A percentile compares a stretch with the other conserved stretches of the same genome.
phyloP scores from a whole-genome alignment of 2,888 invertebrate genomes.

The Cryptocephalus moraei region DNA sequence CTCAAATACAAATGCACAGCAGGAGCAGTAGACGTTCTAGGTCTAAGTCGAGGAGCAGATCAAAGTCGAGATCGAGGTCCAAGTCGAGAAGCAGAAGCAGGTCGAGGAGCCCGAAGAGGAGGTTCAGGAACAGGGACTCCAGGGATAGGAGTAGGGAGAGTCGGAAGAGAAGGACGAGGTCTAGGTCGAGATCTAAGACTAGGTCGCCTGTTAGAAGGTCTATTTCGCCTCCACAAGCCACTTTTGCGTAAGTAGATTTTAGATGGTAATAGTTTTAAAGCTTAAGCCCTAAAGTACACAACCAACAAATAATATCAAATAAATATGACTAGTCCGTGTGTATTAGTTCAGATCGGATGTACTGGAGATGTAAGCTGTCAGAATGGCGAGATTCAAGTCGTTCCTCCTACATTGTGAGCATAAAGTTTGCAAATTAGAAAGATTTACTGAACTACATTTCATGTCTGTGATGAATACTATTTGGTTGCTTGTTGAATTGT shows the following conservation, averaged over 20 bases:
- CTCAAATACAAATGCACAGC: slow-evolving; percentile 5
- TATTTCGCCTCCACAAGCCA: slow-evolving; percentile 35
- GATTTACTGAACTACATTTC: too few relatives aligned
- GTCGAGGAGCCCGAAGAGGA: slow-evolving; percentile 38
- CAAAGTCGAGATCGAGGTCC: slow-evolving; percentile 8
- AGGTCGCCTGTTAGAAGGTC: slow-evolving; percentile 30
- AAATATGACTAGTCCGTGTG: too few relatives aligned
- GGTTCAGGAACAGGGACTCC: slow-evolving; percentile 28
- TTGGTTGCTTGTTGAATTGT: too few relatives aligned
- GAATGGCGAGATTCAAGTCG: too few relatives aligned
- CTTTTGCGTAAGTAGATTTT: slow-evolving; percentile 24
- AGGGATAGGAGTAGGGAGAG: slow-evolving; percentile 24
- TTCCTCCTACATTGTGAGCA: too few relatives aligned
- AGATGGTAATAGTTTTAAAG: too few relatives aligned
- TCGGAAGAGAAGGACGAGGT: slow-evolving; percentile 31
- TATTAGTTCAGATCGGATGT: too few relatives aligned
- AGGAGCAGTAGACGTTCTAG: neutral
- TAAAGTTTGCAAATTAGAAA: too few relatives aligned
- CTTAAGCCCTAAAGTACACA: too few relatives aligned
- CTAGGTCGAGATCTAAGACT: slow-evolving; percentile 38
- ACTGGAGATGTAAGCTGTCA: too few relatives aligned
- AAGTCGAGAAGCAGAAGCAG: slow-evolving; percentile 37
- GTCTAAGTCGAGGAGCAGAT: neutral
- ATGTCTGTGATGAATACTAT: too few relatives aligned
- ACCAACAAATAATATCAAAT: too few relatives aligned